Evolutionary conservation across 2,888 invertebrate species (phyloP).

Genomic region (Aradus depressus): DNA sequence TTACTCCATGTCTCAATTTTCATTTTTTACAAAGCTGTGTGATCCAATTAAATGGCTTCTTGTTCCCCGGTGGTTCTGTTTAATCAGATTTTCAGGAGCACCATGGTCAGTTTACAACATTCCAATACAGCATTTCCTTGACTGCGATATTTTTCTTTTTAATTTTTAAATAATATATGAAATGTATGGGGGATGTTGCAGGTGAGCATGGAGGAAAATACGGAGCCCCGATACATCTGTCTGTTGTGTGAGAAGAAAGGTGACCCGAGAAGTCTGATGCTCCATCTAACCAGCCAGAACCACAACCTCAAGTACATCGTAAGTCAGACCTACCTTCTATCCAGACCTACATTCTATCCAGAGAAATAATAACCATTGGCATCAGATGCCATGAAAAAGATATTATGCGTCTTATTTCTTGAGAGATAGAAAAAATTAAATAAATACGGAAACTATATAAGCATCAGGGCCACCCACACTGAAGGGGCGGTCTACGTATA

Average conservation of each 20-base stretch:
- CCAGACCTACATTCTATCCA: too few relatives aligned
- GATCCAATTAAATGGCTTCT: too few relatives aligned
- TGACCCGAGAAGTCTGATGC: constrained; percentile 64
- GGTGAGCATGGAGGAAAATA: constrained; percentile 37
- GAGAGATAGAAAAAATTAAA: too few relatives aligned
- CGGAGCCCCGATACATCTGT: constrained; percentile 65
- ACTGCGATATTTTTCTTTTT: not conserved
- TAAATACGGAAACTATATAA: too few relatives aligned
- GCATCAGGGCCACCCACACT: too few relatives aligned
- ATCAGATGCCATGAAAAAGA: too few relatives aligned
- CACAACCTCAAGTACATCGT: constrained; percentile 63
- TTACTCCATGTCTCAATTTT: not conserved
- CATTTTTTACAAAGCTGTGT: not conserved
- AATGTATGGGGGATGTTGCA: constrained; percentile 3
- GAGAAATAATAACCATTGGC: too few relatives aligned
- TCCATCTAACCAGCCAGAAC: constrained; percentile 65
- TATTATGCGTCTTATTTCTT: not conserved
- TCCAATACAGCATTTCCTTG: not conserved
- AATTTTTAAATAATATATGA: not conserved
- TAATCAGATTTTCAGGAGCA: too few relatives aligned
- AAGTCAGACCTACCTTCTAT: constrained; percentile 34
- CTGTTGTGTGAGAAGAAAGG: constrained; percentile 68
- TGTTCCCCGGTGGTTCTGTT: too few relatives aligned
- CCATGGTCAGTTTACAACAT: not conserved
- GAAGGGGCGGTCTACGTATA: too few relatives aligned